phyloP scores from a whole-genome alignment of 2,113 vertebrate genomes.

The Lepus timidus region DNA sequence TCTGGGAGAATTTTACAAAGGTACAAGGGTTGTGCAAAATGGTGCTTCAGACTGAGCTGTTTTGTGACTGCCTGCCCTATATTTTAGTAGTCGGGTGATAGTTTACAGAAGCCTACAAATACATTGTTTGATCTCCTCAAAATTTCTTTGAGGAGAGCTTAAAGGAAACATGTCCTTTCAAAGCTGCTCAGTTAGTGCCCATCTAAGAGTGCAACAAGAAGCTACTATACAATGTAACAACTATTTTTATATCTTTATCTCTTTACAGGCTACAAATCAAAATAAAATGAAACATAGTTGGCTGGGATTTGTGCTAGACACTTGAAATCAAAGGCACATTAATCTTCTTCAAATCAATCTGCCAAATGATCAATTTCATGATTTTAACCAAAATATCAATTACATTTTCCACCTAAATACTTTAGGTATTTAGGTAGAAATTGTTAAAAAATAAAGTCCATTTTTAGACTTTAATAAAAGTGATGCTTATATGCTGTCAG shows the following conservation, averaged over 20 bases:
- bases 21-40: background rate
- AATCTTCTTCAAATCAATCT: constrained; percentile 1
- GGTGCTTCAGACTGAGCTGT: background rate
- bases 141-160: background rate
- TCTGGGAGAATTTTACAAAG: constrained; percentile 17
- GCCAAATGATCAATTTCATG: background rate
- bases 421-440: too few relatives aligned
- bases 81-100: background rate
- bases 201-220: background rate
- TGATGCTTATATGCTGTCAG: background rate
- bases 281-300: background rate
- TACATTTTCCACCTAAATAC: background rate
- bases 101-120: background rate
- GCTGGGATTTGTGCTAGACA: background rate
- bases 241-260: background rate
- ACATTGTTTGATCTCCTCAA: background rate
- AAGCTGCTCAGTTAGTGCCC: background rate
- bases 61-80: background rate
- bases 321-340: background rate
- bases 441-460: background rate
- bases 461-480: background rate
- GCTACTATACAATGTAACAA: background rate
- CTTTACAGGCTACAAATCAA: background rate
- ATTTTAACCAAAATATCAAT: background rate
- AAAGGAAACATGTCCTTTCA: background rate